Evolutionary conservation across 1,140 invertebrate genomes (phyloP).

Genomic region (Drosophila erecta): DNA sequence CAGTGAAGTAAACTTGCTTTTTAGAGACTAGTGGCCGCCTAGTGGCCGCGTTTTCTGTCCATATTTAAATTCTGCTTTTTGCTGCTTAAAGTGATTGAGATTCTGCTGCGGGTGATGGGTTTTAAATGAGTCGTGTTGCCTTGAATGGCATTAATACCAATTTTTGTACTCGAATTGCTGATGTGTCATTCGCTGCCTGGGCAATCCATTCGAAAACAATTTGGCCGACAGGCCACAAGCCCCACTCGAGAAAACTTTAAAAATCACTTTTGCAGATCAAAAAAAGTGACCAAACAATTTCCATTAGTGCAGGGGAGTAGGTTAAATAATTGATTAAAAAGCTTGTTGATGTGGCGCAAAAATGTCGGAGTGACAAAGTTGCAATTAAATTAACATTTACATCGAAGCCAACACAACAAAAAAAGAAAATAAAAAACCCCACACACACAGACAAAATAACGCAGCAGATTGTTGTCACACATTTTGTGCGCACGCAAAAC

Average conservation of each 20-base stretch:
- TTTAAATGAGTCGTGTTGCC: not conserved
- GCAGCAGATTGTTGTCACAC: constrained; percentile 17
- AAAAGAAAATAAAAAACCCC: not conserved
- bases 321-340: constrained; percentile 70
- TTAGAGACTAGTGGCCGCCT: too few species aligned
- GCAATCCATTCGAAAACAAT: constrained; percentile 7
- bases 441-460: not conserved
- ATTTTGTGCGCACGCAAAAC: constrained; percentile 16
- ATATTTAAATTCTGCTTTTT: too few species aligned
- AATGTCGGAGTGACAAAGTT: constrained; percentile 55
- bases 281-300: constrained; percentile 23
- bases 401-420: constrained; percentile 8
- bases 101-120: too few species aligned
- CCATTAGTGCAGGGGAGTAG: constrained; percentile 42
- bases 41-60: too few species aligned
- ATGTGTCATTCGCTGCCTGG: too few species aligned
- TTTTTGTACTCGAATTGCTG: too few species aligned
- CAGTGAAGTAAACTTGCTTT: too few species aligned
- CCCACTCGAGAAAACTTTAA: constrained; percentile 24
- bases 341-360: constrained; percentile 43
- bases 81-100: not conserved
- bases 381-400: constrained; percentile 73
- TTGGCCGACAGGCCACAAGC: constrained; percentile 7
- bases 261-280: constrained; percentile 15
- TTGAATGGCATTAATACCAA: not conserved